Evolutionary conservation across 2,797 vertebrate species (phyloP), one percentile per base, ranked within the genome.

Genomic region (Lophotriccus pileatus): DNA sequence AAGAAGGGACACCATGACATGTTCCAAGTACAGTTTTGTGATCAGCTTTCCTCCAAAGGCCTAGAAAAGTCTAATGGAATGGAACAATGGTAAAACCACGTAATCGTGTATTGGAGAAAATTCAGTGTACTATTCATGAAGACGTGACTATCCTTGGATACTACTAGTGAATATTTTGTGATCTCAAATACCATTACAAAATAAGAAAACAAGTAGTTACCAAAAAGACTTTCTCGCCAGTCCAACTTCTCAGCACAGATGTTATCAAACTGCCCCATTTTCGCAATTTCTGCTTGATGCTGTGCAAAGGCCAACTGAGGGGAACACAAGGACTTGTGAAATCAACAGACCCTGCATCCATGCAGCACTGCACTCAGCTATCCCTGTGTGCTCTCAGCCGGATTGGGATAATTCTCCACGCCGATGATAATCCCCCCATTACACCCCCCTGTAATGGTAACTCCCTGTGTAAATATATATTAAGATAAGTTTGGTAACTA

Each of bases 281-380:
- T 99, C 16, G 98, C 98, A 3, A 99, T 96, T 37, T 98, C 98
- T 6, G 98, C 99, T 90, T 99, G 99, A 85, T 99, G 98, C 73
- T 99, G 98, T 3, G 99, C 99, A 69, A 99, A 99, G 25, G 98
- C 98, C 95, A 97, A 91, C 99, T 99, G 94, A 22, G 43, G 86
- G 67, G 79, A 69, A 85, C 70, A 89, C 8, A 52, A 18, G 12
- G 53, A 41, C 10, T 8, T 47, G 34, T 80, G 17, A 60, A 25
- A 60, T 41, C 17, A 1, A 6, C 50, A 14, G 59, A 11, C 24
- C 27, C 34, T 23, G 46, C 34, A 3, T 23, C 66, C 56, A 3
- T 2, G 15, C 63, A 47, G 49, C 8, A 14, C 87, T 22, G 67
- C 36, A 9, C 47, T 14, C 14, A 66, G 55, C 55, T 5, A 7